Base-by-base conservation (phyloP, 23 tunicate genomes). In the Ascidia mentula region DNA sequence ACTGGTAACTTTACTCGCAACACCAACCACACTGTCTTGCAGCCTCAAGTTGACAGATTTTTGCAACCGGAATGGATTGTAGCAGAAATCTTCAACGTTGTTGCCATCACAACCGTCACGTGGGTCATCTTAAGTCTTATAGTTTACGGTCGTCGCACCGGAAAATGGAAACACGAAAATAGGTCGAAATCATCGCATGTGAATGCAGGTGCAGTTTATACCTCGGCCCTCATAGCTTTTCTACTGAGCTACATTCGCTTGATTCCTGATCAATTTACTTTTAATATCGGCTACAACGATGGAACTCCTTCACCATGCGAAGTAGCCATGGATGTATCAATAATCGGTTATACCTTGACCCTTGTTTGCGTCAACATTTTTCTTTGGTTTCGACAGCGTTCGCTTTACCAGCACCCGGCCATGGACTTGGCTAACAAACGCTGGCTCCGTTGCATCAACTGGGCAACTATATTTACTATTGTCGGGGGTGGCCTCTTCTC, bases 361-460 rank as follows among this genome's bases (percentile, higher is more conserved):
- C 30, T 71, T 9, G 32, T 4, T 17, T 34, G 74, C 9, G 34
- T 71, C 35, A 28, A 71, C 38, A 31, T 35, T 71, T 71, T 71
- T 9, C 74, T 71, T 6, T 71, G 74, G 74, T 71, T 71, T 34
- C 37, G 38, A 20, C 74, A 18, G 32, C 35, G 74, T 31, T 71
- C 74, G 37, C 74, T 71, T 36, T 71, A 71, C 74, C 74, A 71
- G 18, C 74, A 71, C 35, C 35, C 74, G 32, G 74, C 74, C 1
- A 9, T 71, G 13, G 6, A 34, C 35, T 7, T 71, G 4, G 24
- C 7, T 28, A 53, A 53, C 65, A 53, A 53, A 9, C 22, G 24
- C 22, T 53, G 65, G 65, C 65, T 53, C 28, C 7, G 65, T 1
- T 20, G 24, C 12, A 26, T 53, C 13, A 53, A 28, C 24, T 9